Evolutionary conservation across 2,797 vertebrate genomes (phyloP), one percentile per base, ranked within the genome.

Genomic region (Sebastes goodei): DNA sequence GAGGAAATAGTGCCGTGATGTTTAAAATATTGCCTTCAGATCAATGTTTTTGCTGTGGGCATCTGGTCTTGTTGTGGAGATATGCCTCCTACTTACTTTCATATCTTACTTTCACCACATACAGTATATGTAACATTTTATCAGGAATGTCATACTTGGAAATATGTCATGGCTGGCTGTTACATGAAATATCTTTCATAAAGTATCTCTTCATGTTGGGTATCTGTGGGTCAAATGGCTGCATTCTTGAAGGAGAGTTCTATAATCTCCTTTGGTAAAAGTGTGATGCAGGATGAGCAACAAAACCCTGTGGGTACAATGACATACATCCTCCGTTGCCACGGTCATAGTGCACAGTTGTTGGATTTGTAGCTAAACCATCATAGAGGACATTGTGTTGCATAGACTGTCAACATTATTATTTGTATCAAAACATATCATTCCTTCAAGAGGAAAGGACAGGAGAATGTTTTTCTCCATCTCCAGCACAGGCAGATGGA

Each of bases 161-260:
- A 62, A 60, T 63, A 14, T 56, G 55, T 46, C 25, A 53, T 15
- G 35, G 52, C 62, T 56, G 32, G 25, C 62, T 78, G 72, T 72
- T 42, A 56, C 17, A 71, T 52, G 17, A 68, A 55, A 61, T 59
- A 62, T 32, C 32, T 71, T 20, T 78, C 30, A 60, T 66, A n/a
- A 65, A 52, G 33, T n/a, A 33, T 29, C 20, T 78, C 49, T 74
- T 46, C 10, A 4, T 59, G 33, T 38, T 5, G 75, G 27, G 66
- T 75, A 30, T 76, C 80, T 85, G 66, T 72, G 64, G 76, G 67
- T 73, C 70, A 75, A 80, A 80, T 25, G 46, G 49, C 75, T 57
- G 8, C 55, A 27, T 30, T 80, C 71, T 70, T n/a, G 15, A 27
- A 66, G 52, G 56, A 72, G 42, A 77, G 76, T 80, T 61, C 46